phyloP scores from a whole-genome alignment of 2,797 vertebrate species.

The Ptychobarbus kaznakovi region DNA sequence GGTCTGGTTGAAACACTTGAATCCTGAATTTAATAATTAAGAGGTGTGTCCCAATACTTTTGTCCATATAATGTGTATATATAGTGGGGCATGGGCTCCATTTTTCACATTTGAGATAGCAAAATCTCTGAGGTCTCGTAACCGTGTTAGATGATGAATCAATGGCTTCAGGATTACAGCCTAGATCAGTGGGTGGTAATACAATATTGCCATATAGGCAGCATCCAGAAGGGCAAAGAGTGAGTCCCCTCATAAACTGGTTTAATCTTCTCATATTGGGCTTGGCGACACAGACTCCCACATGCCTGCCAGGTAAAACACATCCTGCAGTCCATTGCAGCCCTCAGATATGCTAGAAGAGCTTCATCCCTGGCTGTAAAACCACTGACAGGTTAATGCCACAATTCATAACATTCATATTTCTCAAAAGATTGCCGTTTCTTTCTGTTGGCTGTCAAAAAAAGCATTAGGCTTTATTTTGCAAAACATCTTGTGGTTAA shows the following conservation, averaged over 20 bases:
- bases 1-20: neutral
- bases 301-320: constrained; percentile 67
- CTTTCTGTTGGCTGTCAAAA: constrained; percentile 62
- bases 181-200: constrained; percentile 36
- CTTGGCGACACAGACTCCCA: constrained; percentile 64
- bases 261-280: constrained; percentile 75
- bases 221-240: constrained; percentile 69
- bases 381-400: constrained; percentile 72
- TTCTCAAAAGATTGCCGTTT: constrained; percentile 61
- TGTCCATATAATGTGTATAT: neutral
- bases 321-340: constrained; percentile 37
- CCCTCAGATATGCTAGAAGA: constrained; percentile 51
- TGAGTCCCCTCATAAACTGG: constrained; percentile 70
- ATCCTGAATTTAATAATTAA: neutral
- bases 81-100: neutral
- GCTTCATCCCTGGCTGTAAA: constrained; percentile 62
- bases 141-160: constrained; percentile 40
- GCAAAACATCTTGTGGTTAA: constrained; percentile 52
- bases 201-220: constrained; percentile 48
- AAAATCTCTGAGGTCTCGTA: constrained; percentile 3
- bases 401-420: constrained; percentile 71
- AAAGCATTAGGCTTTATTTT: constrained; percentile 12
- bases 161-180: constrained; percentile 36
- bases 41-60: neutral
- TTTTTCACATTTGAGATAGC: constrained; percentile 8